These are phyloP conservation scores for Limnephilus lunatus DNA, from an alignment of 2,888 invertebrate species.

Conservation along the genomic window DNA sequence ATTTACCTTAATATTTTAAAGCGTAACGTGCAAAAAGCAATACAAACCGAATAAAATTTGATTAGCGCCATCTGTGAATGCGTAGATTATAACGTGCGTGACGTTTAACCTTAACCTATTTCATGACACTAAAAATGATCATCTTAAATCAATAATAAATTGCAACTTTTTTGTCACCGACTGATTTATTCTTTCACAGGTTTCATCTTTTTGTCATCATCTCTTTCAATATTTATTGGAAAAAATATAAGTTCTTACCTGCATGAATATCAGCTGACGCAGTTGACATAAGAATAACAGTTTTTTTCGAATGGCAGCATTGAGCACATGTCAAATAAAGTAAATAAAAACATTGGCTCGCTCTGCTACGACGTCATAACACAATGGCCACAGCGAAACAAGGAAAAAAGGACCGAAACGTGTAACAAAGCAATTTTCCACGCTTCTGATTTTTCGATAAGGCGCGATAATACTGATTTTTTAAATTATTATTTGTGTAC, in stretches of 20 bases:
- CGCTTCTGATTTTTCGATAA: background rate
- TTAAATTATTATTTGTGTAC: background rate
- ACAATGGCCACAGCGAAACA: background rate
- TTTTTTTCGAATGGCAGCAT: background rate
- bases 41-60: too few species aligned
- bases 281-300: background rate
- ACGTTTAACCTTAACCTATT: too few species aligned
- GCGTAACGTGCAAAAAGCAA: too few species aligned
- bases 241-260: background rate
- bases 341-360: background rate
- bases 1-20: too few species aligned
- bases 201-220: background rate
- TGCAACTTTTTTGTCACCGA: too few species aligned
- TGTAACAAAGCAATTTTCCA: background rate
- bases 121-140: too few species aligned
- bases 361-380: background rate
- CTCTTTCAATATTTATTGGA: background rate
- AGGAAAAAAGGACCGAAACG: background rate
- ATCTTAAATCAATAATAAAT: too few species aligned
- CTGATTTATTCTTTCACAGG: too few species aligned
- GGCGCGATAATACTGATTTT: background rate
- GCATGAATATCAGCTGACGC: background rate
- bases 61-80: too few species aligned
- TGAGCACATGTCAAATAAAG: constrained; percentile 2
- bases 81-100: too few species aligned